phyloP scores from a whole-genome alignment of 2,113 vertebrate genomes.

The Platysteira castanea region DNA sequence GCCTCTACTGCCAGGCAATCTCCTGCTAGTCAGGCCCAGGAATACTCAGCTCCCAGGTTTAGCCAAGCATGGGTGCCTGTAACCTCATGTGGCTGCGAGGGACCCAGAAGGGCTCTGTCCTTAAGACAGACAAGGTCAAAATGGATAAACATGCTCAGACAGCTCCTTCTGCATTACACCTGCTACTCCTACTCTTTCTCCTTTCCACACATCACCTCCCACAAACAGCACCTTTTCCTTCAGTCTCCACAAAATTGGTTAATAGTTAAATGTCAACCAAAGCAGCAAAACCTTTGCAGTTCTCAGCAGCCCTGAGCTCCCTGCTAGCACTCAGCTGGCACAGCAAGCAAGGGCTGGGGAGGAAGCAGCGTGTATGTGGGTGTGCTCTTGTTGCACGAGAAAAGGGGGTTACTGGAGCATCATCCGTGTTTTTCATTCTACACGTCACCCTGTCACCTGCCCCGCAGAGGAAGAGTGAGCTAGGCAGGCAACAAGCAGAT shows the following conservation, averaged over 20 bases:
- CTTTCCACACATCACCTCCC: not conserved
- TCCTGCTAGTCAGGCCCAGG: not conserved
- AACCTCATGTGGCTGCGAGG: accelerated
- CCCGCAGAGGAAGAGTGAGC: not conserved
- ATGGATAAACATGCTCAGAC: not conserved
- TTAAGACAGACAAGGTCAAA: not conserved
- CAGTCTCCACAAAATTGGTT: not conserved
- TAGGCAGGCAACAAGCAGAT: not conserved
- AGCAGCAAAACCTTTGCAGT: not conserved
- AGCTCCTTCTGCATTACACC: not conserved
- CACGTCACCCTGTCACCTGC: not conserved
- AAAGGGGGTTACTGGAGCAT: not conserved
- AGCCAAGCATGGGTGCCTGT: not conserved
- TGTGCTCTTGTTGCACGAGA: not conserved
- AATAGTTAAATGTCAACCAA: constrained; percentile 1
- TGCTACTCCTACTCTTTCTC: constrained; percentile 20
- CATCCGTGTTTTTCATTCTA: not conserved
- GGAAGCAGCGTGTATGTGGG: not conserved
- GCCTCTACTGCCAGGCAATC: not conserved
- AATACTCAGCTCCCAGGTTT: not conserved
- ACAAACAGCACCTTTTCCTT: not conserved
- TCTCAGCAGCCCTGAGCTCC: not conserved
- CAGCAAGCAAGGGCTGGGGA: not conserved
- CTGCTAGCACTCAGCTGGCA: not conserved
- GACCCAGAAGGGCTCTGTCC: not conserved